Percentiles rank a stretch among this genome's conserved stretches.
phyloP scores from a whole-genome alignment of 2,888 invertebrate genomes.

The Cetonia aurata region DNA sequence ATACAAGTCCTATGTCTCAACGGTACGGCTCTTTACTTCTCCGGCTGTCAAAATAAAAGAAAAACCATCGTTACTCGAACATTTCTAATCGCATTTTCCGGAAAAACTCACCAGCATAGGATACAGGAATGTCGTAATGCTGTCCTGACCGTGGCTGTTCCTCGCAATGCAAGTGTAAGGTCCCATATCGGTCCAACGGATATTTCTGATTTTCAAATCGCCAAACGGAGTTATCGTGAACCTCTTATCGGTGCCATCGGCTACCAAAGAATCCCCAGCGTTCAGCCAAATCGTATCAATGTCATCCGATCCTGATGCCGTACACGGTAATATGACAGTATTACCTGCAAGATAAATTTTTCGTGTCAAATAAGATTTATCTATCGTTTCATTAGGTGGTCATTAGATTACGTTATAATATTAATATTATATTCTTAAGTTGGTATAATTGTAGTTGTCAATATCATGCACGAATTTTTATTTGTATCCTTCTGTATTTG shows the following conservation, averaged over 20 bases:
- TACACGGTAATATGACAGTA: conserved; percentile 78
- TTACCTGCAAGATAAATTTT: conserved; percentile 66
- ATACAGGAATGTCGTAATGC: conserved; percentile 79
- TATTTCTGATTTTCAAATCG: conserved; percentile 78
- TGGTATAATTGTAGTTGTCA: too few relatives aligned
- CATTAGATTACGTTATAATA: background rate
- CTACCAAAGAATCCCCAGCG: conserved; percentile 68
- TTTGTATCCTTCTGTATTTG: too few relatives aligned
- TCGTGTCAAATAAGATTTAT: too few relatives aligned
- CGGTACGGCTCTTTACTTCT: background rate
- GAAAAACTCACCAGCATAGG: conserved; percentile 67
- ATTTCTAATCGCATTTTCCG: background rate
- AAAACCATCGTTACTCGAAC: background rate
- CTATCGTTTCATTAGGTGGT: too few relatives aligned
- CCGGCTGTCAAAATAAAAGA: conserved; percentile 10
- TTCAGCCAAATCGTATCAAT: conserved; percentile 79
- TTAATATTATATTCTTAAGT: too few relatives aligned
- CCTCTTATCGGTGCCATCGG: conserved; percentile 68
- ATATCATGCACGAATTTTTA: too few relatives aligned
- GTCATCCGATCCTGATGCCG: conserved; percentile 73
- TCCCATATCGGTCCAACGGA: conserved; percentile 88
- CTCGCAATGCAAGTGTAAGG: conserved; percentile 81
- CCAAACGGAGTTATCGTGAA: conserved; percentile 75
- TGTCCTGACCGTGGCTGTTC: conserved; percentile 75
- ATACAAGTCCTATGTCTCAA: background rate